phyloP scores from a whole-genome alignment of 2,113 vertebrate genomes.

The Oncorhynchus keta region DNA sequence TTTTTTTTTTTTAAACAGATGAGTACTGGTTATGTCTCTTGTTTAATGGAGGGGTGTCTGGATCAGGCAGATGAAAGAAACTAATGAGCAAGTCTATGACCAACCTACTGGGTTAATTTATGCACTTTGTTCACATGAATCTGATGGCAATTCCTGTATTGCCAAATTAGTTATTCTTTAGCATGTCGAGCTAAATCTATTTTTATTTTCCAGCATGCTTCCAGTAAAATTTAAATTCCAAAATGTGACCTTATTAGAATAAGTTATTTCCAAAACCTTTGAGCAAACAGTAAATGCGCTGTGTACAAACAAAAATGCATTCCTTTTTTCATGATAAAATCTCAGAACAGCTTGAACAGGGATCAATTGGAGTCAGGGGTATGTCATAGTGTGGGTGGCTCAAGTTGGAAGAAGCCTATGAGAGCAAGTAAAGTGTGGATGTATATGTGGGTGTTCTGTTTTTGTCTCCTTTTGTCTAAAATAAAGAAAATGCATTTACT shows the following conservation, averaged over 20 bases:
- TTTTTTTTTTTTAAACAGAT: neutral
- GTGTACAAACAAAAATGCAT: neutral
- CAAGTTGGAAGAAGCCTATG: neutral
- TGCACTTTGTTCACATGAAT: neutral
- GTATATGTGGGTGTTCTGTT: neutral
- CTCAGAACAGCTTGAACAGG: neutral
- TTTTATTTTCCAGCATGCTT: neutral
- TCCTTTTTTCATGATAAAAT: neutral
- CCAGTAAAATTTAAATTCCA: neutral
- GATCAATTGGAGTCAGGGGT: neutral
- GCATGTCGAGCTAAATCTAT: neutral
- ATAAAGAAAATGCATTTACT: constrained; percentile 13
- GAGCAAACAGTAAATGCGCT: neutral
- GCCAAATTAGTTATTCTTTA: neutral
- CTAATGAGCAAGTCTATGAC: neutral
- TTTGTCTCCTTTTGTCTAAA: neutral
- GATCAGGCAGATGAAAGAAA: neutral
- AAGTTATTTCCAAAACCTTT: neutral
- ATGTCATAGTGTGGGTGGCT: neutral
- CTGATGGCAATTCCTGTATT: neutral
- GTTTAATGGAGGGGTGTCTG: neutral
- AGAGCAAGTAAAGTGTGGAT: neutral
- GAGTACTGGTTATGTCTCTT: neutral
- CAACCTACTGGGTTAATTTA: neutral
- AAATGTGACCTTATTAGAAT: neutral